Conservation (phyloP, 2,113 vertebrate genomes). For the Heloderma charlesbogerti region DNA sequence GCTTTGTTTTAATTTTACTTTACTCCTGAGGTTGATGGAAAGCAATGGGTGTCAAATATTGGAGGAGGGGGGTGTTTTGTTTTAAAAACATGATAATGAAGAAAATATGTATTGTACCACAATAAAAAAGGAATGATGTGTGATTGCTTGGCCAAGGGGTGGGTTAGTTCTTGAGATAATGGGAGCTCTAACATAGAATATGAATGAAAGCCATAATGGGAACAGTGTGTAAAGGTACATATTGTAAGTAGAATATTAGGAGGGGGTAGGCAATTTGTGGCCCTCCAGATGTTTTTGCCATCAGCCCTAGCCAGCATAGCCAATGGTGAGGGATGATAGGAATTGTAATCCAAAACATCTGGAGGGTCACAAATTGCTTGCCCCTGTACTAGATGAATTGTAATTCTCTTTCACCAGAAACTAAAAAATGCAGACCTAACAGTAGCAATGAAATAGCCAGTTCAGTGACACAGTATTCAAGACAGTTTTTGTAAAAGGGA, state of each 20-base stretch:
- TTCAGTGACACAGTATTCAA: background rate
- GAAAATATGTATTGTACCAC: background rate
- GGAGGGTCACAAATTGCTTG: too few species aligned
- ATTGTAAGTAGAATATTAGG: too few species aligned
- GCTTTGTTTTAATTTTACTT: background rate
- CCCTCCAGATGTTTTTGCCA: too few species aligned
- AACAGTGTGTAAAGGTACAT: background rate
- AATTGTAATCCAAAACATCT: too few species aligned
- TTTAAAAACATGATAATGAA: background rate
- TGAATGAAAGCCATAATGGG: background rate
- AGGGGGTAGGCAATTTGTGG: too few species aligned
- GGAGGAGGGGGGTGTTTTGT: too few species aligned
- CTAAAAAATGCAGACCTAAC: background rate
- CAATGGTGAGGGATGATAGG: too few species aligned
- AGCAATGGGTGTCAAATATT: background rate
- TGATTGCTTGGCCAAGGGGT: background rate
- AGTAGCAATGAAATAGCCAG: background rate
- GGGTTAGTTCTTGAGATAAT: background rate
- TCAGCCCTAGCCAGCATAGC: too few species aligned
- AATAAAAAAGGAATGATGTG: background rate
- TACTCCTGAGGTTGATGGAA: background rate
- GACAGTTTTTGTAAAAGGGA: constrained; percentile 11
- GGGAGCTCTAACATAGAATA: background rate
- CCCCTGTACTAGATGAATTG: too few species aligned
- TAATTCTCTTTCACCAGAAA: too few species aligned